Evolutionary conservation across 2,888 invertebrate genomes (phyloP), one percentile per base, ranked within the genome.

Genomic region (Philopedon plagiatum): DNA sequence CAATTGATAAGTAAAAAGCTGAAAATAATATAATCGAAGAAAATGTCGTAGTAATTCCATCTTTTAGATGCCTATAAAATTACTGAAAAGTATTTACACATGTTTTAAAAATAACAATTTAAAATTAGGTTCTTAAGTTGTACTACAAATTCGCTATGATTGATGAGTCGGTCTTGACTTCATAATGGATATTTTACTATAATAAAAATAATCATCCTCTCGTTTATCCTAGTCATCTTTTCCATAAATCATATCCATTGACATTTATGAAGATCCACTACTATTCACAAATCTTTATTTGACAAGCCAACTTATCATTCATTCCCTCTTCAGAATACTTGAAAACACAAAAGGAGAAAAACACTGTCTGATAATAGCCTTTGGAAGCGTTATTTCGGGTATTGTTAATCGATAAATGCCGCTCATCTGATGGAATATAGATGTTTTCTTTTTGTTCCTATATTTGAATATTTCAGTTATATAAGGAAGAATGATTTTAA

Each of bases 121-220:
- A 62, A 71, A 71, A 71, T 71, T 71, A 66, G 66, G 51, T 62
- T 67, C 65, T 61, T 61, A 57, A 56, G 32, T 69, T 69, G 71
- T 66, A 51, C 49, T 66, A 67, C 71, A 71, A 71, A 66, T 71
- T 44, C 60, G 5, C 54, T 19, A 63, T 74, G 74, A 74, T 74
- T 66, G 67, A 74, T 74, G 67, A 67, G 63, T 44, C 60, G 18
- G 54, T 23, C 34, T 41, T 70, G 70, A 71, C 67, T 67, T 63
- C 39, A 29, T 71, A 74, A 74, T 74, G 71, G 74, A 71, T 74
- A 71, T 71, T 74, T 74, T 61, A 71, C 71, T 67, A 71, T 60
- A 74, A 74, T 71, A 71, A 74, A 74, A 74, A 74, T 74, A 74
- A 74, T 71, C 66, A 74, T 71, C 71, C 58, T 70, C 73, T 73